Evolutionary conservation across 2,888 invertebrate genomes (phyloP), one percentile per base, ranked within the genome.

Genomic region (Acronicta leporina): DNA sequence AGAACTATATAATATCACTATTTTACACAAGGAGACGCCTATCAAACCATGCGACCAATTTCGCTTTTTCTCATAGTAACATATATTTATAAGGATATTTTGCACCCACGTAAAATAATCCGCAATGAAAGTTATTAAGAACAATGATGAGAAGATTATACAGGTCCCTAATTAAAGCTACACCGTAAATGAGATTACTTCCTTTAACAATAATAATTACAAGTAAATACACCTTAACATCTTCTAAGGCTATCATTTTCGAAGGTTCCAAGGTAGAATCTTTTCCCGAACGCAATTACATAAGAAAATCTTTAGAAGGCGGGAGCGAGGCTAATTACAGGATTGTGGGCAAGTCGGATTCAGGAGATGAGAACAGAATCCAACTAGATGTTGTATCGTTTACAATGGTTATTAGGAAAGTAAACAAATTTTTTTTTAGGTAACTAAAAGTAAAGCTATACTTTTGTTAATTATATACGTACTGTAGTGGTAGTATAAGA

Each of bases 271-370:
- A 30, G 40, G 42, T 43, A 38, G 54, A 72, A 63, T 63, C 51
- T 68, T 73, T 61, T 65, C 48, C 13, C 49, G 66, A 72, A 79
- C 56, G 56, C 67, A 79, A 79, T 78, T 73, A 76, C 66, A 58
- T 63, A 66, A 64, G 74, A 69, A 70, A 67, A 70, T 53, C 69
- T 71, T 64, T 49, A 48, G 41, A 54, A 51, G 60, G 65, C 58
- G 54, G 56, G 55, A 49, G 56, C 47, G 55, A 68, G 50, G 66
- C 60, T 71, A 76, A 77, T 79, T 79, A 75, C 66, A 44, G 59
- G 47, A 59, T 68, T 51, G 63, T 42, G 60, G 63, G 54, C 16
- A 67, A 53, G 44, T 47, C 51, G 43, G 51, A 51, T 40, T 55
- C 49, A 11, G 52, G 42, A 53, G 45, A 45, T 40, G 45, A 40